A percentile compares a stretch with the other conserved stretches of the same genome.
Conservation (phyloP, 2,888 invertebrate genomes). For the Anoplius nigerrimus region DNA sequence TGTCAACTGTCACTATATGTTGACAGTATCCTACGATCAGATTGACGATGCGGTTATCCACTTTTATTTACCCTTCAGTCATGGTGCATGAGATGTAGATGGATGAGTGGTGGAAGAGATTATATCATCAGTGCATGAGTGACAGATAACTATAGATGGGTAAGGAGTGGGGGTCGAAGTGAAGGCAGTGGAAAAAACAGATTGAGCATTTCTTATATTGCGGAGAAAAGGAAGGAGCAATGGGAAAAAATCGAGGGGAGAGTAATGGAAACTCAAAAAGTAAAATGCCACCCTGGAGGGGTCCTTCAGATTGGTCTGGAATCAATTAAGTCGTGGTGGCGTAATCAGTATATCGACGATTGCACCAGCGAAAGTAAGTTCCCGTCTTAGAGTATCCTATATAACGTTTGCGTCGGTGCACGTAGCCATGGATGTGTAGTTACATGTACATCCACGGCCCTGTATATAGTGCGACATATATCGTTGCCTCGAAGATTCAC, state of each 20-base stretch:
- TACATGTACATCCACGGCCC: conserved; percentile 1
- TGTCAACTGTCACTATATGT: background rate
- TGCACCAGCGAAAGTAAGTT: conserved; percentile 46
- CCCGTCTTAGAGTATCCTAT: conserved; percentile 32
- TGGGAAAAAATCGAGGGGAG: conserved; percentile 15
- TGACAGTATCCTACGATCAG: too few relatives aligned
- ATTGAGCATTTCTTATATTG: background rate
- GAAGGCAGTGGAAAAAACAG: conserved; percentile 14
- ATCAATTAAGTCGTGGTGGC: conserved; percentile 70
- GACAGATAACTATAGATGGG: background rate
- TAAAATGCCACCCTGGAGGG: conserved; percentile 29
- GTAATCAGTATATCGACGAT: conserved; percentile 69
- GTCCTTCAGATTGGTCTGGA: conserved; percentile 66
- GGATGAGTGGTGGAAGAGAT: too few relatives aligned
- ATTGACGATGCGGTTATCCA: too few relatives aligned
- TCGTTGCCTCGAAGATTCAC: conserved; percentile 66
- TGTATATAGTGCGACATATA: conserved; percentile 29
- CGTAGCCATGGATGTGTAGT: background rate
- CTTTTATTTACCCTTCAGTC: too few relatives aligned
- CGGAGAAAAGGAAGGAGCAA: conserved; percentile 2
- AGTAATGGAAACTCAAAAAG: conserved; percentile 42
- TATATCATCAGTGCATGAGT: conserved; percentile 7
- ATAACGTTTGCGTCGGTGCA: background rate
- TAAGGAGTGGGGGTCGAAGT: background rate
- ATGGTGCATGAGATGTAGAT: too few relatives aligned